Evolutionary conservation across 2,113 vertebrate species (phyloP), one percentile per base, ranked within the genome.

Genomic region (Capreolus pygargus): DNA sequence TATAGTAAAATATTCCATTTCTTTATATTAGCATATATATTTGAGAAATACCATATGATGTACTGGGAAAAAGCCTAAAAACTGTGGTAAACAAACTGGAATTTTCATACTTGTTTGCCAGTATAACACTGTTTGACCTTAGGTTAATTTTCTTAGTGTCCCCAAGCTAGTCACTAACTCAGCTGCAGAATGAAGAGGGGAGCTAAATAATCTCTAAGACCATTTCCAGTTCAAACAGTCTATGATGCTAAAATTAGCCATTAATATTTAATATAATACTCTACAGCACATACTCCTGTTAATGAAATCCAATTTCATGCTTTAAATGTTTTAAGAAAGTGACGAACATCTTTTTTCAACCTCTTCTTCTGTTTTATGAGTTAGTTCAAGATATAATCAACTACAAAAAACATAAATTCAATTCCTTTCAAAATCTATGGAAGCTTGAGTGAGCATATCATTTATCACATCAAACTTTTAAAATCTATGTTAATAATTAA

Each of bases 251-350:
- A 97, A 96, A 57, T 28, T 43, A 61, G 14, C 15, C 15, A 23
- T 96, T 78, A 54, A 52, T 27, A 81, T 64, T 70, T 79, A 90
- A 84, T 60, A 23, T 28, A 86, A 67, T 33, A 84, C 85, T 95
- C 76, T 85, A 89, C 12, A 86, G 15, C 17, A 54, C 30, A 91
- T 78, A 81, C 9, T 86, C n/a, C 36, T 88, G 25, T 86, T 81
- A 43, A 93, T 86, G 54, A 94, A 92, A 67, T 88, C 60, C 9
- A 85, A 93, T 60, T 76, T 61, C 58, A 97, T 50, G 50, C 7
- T 76, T 84, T 96, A 91, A 91, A 70, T 27, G 39, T 96, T 95
- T 94, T 67, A 43, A 92, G 23, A 13, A 25, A 96, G 60, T 47
- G 33, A 36, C 54, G 78, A 52, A 13, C 76, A 83, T 25, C 12